Conservation (phyloP, 1,140 invertebrate species). For the Cepaea nemoralis region DNA sequence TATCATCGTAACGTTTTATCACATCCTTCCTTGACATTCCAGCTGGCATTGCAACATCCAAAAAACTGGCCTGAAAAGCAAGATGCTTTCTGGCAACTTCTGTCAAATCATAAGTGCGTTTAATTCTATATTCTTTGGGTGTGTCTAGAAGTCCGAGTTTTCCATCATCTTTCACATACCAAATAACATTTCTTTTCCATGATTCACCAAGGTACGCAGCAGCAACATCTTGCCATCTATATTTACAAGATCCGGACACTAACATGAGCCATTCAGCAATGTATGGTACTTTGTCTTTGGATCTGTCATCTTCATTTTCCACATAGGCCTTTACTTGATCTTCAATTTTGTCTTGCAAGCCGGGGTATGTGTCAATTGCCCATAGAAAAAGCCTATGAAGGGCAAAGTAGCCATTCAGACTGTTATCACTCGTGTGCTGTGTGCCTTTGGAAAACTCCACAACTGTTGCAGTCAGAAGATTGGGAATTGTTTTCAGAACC, state of each 20-base stretch:
- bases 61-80: slow-evolving; percentile 62
- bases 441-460: slow-evolving; percentile 65
- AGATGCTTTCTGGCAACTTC: slow-evolving; percentile 59
- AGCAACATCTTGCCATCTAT: slow-evolving; percentile 58
- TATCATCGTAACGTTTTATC: slow-evolving; percentile 57
- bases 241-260: slow-evolving; percentile 56
- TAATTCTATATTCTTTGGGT: slow-evolving; percentile 51
- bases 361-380: slow-evolving; percentile 61
- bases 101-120: slow-evolving; percentile 51
- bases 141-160: slow-evolving; percentile 59
- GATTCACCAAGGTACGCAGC: slow-evolving; percentile 58
- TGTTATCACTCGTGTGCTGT: slow-evolving; percentile 64
- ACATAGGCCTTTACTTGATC: slow-evolving; percentile 52
- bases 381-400: slow-evolving; percentile 62
- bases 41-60: slow-evolving; percentile 60
- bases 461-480: slow-evolving; percentile 62
- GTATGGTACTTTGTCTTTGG: slow-evolving; percentile 60
- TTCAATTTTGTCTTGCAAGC: slow-evolving; percentile 41
- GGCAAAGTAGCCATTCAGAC: slow-evolving; percentile 61
- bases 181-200: slow-evolving; percentile 59
- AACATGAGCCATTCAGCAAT: slow-evolving; percentile 64
- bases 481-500: slow-evolving; percentile 61
- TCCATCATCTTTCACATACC: slow-evolving; percentile 63
- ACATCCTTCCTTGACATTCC: slow-evolving; percentile 50
- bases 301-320: slow-evolving; percentile 52